phyloP scores from a whole-genome alignment of 2,888 invertebrate genomes.

The Oxyteleia sp. region DNA sequence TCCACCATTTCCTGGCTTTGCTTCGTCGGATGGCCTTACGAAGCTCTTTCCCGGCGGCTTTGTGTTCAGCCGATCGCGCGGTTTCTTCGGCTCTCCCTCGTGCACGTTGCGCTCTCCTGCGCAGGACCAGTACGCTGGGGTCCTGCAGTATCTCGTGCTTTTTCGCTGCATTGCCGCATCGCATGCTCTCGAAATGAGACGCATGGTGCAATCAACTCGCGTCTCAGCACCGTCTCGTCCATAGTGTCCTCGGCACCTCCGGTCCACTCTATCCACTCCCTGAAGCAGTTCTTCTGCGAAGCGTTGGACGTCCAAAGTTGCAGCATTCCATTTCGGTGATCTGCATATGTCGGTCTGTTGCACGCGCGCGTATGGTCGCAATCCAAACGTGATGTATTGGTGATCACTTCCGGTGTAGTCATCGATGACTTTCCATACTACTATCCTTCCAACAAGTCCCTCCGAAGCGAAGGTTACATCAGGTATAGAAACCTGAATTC shows the following conservation, averaged over 20 bases:
- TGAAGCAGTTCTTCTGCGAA: neutral
- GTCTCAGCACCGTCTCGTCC: neutral
- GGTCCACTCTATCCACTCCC: neutral
- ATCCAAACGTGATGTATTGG: conserved; percentile 62
- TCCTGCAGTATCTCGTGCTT: no score
- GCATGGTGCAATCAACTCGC: conserved; percentile 10
- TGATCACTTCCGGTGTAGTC: conserved; percentile 73
- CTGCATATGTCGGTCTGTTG: neutral
- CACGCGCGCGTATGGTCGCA: neutral
- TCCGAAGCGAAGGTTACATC: conserved; percentile 64
- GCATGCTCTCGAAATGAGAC: neutral
- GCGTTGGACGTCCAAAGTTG: neutral
- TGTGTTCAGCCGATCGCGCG: neutral
- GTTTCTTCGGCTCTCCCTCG: neutral
- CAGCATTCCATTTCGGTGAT: conserved; percentile 4
- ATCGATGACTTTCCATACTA: conserved; percentile 66
- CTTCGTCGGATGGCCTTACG: conserved; percentile 4
- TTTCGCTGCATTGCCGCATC: conserved; percentile 6
- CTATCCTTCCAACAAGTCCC: conserved; percentile 24
- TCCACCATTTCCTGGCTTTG: conserved; percentile 5
- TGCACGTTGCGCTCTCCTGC: conserved; percentile 16
- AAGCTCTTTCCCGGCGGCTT: conserved; percentile 15
- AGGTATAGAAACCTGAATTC: no score
- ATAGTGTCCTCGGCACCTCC: neutral
- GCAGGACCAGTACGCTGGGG: no score